These are phyloP conservation scores for Chaetogeoica ovagalla DNA, from an alignment of 2,888 invertebrate genomes.

Conservation along the genomic window DNA sequence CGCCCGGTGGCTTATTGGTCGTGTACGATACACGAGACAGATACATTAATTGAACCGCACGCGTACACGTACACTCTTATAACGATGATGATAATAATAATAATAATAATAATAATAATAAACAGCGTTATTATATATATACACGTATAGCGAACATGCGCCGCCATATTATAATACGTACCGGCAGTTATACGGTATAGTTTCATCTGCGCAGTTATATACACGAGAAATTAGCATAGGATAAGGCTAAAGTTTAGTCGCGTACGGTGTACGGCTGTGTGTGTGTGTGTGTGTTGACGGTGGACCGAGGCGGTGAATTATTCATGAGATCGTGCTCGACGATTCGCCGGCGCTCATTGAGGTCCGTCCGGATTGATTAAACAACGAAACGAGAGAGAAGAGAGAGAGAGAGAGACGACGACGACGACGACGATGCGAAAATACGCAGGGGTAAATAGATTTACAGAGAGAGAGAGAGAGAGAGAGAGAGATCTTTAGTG, in stretches of 20 bases:
- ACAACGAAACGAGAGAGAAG: constrained; percentile 15
- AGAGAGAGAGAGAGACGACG: neutral
- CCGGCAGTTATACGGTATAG: neutral
- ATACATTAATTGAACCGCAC: constrained; percentile 43
- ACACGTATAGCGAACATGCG: too few relatives aligned
- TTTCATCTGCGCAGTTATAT: too few relatives aligned
- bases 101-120: neutral
- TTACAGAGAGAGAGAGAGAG: neutral
- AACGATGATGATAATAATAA: neutral
- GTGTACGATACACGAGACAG: constrained; percentile 46
- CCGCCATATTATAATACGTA: too few relatives aligned
- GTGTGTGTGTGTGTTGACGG: neutral
- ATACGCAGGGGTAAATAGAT: too few relatives aligned
- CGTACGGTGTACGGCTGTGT: neutral
- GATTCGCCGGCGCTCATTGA: constrained; percentile 51
- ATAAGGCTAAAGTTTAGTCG: constrained; percentile 33
- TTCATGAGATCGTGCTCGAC: constrained; percentile 52
- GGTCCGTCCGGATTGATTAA: constrained; percentile 50
- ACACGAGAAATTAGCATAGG: constrained; percentile 41
- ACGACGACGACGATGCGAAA: too few relatives aligned
- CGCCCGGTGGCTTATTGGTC: constrained; percentile 38
- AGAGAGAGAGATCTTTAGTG: neutral
- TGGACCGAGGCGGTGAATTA: constrained; percentile 39
- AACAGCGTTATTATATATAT: constrained; percentile 31
- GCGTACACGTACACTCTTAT: neutral